Base-by-base conservation (phyloP, 2,113 vertebrate genomes). In the Corythoichthys haematopterus region DNA sequence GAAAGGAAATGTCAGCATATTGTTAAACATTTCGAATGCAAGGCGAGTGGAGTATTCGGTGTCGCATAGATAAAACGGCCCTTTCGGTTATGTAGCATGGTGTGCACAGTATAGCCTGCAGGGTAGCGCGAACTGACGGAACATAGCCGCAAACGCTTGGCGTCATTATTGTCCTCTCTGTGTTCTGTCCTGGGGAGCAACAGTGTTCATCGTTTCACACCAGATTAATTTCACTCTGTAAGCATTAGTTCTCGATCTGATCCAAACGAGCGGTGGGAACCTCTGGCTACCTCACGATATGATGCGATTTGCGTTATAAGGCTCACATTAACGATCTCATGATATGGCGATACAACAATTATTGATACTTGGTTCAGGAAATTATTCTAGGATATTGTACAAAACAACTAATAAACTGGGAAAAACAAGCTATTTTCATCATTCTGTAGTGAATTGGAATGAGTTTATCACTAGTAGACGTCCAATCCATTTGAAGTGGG, bases 181-280 rank as follows among this genome's bases (percentile, higher is more conserved):
- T 70, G 76, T 82, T 77, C 73, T 67, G 72, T 79, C 88, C 83
- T 53, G 72, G 77, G 80, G 79, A 64, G 33, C 64, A 71, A 50
- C 78, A 66, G 65, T 71, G 77, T 63, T 71, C 77, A 69, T 70
- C 71, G 78, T 85, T 80, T 86, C 74, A 81, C 75, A 75, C 70
- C 73, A 77, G 69, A 85, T 85, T 84, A 65, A 52, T 84, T 84
- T 84, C 80, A 79, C 20, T 78, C 59, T 40, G 59, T 28, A 36
- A 64, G 45, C 33, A 48, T 12, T 35, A 33, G 20, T 64, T 36
- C n/a, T 33, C 55, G 13, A 40, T 40, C 43, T 46, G 9, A 47
- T 12, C 40, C n/a, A 43, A 28, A 28, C 20, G 20, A 28, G 20
- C 1, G 20, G 20, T 28, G 20, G 20, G 20, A 28, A 28, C 20